Base-by-base conservation (phyloP, 2,797 vertebrate genomes). In the Urocyon cinereoargenteus region DNA sequence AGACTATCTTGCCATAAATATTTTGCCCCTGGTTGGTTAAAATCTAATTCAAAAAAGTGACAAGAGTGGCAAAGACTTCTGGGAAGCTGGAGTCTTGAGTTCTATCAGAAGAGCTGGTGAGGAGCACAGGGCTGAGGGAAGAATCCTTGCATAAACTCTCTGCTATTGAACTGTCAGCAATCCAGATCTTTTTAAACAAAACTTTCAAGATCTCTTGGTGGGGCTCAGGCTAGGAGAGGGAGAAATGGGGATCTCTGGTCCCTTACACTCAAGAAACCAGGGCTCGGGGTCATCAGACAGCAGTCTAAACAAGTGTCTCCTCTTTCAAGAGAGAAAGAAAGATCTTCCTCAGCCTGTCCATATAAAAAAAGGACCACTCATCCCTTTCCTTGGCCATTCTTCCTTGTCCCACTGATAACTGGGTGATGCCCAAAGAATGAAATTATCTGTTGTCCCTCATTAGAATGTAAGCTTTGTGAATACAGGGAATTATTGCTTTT, bases 1-100 rank as follows among this genome's bases (percentile, higher is more conserved):
- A 78, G 91, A 89, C 75, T 79, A n/a, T 92, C 77, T 90, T 36
- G 28, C 34, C 83, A 77, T 93, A 98, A 92, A 86, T 95, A 96
- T 95, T 96, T 84, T 62, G 75, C 34, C 70, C 26, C 49, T 91
- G 87, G 31, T 86, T 93, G 79, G 79, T 82, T 91, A 85, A 75
- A 95, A 84, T 21, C 75, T 94, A 93, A 93, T 84, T 97, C 40
- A 81, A 77, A 92, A 79, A 66, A 36, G 16, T 61, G n/a, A 68
- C 92, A 34, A 34, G 21, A 16, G 68, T 28, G 13, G 40, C 36
- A 31, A 7, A 59, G 62, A 26, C 40, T 70, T 57, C 51, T 77
- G 61, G 77, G 90, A 92, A 94, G 14, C 57, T 49, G 19, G 79
- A 28, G 16, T 45, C 73, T 45, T 14, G 6, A 24, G 21, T 89